Evolutionary conservation across 1,140 invertebrate species (phyloP), one percentile per base, ranked within the genome.

Genomic region (Coenobita brevimanus): DNA sequence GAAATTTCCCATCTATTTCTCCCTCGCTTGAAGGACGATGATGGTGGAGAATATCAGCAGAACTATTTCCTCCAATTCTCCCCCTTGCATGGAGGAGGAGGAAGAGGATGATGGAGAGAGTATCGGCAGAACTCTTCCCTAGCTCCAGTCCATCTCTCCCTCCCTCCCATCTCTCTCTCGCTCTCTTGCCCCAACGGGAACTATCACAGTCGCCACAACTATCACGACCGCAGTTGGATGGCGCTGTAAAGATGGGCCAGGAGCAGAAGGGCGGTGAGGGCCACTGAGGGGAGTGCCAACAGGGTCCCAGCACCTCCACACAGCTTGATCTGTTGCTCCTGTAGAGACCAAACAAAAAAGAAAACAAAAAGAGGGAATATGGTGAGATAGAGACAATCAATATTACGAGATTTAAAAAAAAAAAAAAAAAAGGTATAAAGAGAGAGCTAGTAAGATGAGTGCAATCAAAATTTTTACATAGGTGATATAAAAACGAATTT

Each of bases 241-340:
- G 62, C 69, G 75, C 69, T 80, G 64, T 36, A 87, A n/a, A 73
- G 67, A 64, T 87, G 85, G 43, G 64, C 64, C 46, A 87, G n/a
- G 24, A 57, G 10, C 62, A 87, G 46, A 10, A 54, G 36, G 21
- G 67, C 27, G 13, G 73, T 27, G 27, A 87, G 57, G 46, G 85
- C 50, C 6, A 69, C 38, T 8, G 85, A 87, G 24, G 85, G 78
- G 4, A 80, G 36, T 8, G 43, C 50, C 33, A 87, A 76, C 33
- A 87, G 76, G n/a, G 62, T 33, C 41, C 76, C 85, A 41, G 85
- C 85, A 57, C 85, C 85, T 71, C 85, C 85, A 57, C 85, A 87
- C 76, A 71, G 78, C 85, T 80, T 73, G 36, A 87, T 87, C 24
- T 87, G 76, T 17, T 80, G 60, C 30, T 87, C 85, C 85, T 87